A percentile compares a stretch with the other conserved stretches of the same genome.
Evolutionary conservation across 1,140 invertebrate genomes (phyloP).

Genomic region (Coptotermes formosanus): DNA sequence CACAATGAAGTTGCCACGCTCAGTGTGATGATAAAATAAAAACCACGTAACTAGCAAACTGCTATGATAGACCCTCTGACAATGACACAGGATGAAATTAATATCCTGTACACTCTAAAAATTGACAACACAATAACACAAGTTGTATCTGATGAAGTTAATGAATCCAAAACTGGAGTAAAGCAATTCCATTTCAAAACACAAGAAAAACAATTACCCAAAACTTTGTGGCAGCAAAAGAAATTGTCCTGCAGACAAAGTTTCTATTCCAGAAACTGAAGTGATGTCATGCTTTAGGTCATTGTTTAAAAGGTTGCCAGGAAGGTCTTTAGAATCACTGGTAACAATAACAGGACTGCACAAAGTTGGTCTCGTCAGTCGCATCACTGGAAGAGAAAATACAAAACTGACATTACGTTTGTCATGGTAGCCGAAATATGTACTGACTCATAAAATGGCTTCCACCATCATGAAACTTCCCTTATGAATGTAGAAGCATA

Average conservation of each 20-base stretch:
- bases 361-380: slow-evolving; percentile 83
- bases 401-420: slow-evolving; percentile 10
- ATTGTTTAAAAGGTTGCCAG: slow-evolving; percentile 73
- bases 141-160: too few relatives aligned
- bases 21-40: too few relatives aligned
- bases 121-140: too few relatives aligned
- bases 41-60: too few relatives aligned
- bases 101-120: too few relatives aligned
- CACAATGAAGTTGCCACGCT: too few relatives aligned
- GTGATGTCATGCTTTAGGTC: slow-evolving; percentile 76
- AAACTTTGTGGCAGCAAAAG: slow-evolving; percentile 93
- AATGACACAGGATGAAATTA: too few relatives aligned
- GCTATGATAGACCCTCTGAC: too few relatives aligned
- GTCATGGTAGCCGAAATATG: not conserved
- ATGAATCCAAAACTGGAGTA: too few relatives aligned
- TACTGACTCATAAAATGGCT: not conserved
- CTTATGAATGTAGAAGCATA: not conserved
- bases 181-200: too few relatives aligned
- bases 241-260: slow-evolving; percentile 82
- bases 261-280: slow-evolving; percentile 73
- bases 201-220: slow-evolving; percentile 58
- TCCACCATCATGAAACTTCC: not conserved
- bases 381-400: slow-evolving; percentile 75
- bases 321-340: slow-evolving; percentile 80
- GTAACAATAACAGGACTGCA: slow-evolving; percentile 75